Conservation (phyloP, 2,797 vertebrate genomes). For the Peromyscus melanophrys region DNA sequence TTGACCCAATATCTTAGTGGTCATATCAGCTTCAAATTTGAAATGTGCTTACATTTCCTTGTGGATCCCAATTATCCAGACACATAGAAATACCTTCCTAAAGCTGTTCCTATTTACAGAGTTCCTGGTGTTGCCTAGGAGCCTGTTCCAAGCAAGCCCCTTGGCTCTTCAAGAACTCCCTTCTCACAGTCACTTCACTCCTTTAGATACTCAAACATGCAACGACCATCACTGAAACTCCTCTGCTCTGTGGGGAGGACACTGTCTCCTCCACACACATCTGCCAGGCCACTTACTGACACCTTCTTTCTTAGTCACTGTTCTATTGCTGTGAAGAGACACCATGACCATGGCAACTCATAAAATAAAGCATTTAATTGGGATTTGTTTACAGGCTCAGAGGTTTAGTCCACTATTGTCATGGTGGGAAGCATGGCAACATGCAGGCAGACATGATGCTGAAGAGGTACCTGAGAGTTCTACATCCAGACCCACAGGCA, state of each 20-base stretch:
- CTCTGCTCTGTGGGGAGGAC: background rate
- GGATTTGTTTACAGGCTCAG: background rate
- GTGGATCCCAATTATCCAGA: background rate
- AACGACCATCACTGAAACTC: background rate
- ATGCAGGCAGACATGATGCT: background rate
- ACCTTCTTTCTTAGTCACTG: background rate
- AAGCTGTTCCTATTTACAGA: background rate
- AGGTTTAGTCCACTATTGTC: background rate
- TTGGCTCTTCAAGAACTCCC: background rate
- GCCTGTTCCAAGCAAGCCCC: background rate
- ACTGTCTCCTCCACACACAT: background rate
- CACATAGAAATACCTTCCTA: background rate
- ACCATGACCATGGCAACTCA: background rate
- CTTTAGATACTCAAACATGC: no score
- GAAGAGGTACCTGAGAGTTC: background rate
- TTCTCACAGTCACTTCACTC: background rate
- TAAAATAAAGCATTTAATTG: background rate
- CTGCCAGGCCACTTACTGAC: background rate
- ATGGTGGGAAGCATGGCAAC: background rate
- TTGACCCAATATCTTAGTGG: background rate
- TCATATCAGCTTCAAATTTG: background rate
- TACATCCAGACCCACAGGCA: background rate
- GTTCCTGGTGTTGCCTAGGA: background rate
- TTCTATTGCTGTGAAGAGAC: background rate
- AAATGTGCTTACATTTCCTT: background rate